phyloP scores from a whole-genome alignment of 1,140 invertebrate genomes.

The Anthonomus grandis region DNA sequence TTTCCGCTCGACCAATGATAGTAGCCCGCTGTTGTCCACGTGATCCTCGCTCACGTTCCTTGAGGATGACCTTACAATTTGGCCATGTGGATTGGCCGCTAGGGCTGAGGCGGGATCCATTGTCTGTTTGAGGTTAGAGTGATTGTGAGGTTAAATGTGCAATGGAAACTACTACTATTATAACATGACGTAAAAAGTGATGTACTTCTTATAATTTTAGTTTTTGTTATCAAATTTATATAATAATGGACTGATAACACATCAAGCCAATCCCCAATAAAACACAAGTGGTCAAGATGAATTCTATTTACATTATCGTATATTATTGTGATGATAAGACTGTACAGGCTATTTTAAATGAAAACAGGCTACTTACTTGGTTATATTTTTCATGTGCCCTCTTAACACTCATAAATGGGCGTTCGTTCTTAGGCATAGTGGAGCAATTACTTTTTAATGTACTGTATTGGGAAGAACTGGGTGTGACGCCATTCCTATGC shows the following conservation, averaged over 20 bases:
- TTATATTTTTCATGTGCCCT: slow-evolving; percentile 58
- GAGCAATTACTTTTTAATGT: slow-evolving; percentile 28
- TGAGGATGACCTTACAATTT: slow-evolving; percentile 37
- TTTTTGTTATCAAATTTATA: neutral
- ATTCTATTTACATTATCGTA: too few species aligned
- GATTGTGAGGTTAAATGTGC: neutral
- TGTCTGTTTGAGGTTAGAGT: slow-evolving; percentile 37
- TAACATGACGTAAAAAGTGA: neutral
- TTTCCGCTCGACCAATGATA: slow-evolving; percentile 51
- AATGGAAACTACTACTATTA: neutral
- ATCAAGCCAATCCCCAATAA: too few species aligned
- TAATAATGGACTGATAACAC: too few species aligned
- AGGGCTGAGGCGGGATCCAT: slow-evolving; percentile 36
- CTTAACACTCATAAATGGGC: slow-evolving; percentile 63
- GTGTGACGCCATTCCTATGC: slow-evolving; percentile 31
- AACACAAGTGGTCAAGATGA: too few species aligned
- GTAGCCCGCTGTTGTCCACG: slow-evolving; percentile 48
- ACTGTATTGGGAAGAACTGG: slow-evolving; percentile 29
- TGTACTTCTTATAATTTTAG: neutral
- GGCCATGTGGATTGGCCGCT: slow-evolving; percentile 43
- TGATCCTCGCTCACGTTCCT: slow-evolving; percentile 39
- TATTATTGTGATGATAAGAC: too few species aligned
- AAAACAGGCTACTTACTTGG: too few species aligned
- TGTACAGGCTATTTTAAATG: too few species aligned
- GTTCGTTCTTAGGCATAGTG: slow-evolving; percentile 46